Conservation (phyloP, 2,113 vertebrate species). For the Rhinolophus ferrumequinum region DNA sequence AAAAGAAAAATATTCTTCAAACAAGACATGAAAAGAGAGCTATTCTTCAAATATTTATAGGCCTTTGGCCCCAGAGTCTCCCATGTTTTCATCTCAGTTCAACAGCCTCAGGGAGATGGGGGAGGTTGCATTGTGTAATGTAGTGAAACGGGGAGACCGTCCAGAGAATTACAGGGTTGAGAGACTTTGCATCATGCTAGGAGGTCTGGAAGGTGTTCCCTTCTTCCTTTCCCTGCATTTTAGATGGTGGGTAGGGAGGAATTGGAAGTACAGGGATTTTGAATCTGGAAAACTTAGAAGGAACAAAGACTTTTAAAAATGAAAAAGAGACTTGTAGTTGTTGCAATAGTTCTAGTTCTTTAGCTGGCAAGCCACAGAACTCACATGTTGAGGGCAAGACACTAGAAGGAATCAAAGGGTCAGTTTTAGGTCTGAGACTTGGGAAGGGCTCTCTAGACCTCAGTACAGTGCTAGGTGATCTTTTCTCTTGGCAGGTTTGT, state of each 20-base stretch:
- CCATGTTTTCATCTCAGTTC: conserved; percentile 58
- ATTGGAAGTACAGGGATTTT: background rate
- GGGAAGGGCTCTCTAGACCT: background rate
- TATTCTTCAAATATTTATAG: conserved; percentile 75
- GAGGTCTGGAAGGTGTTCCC: background rate
- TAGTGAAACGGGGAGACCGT: background rate
- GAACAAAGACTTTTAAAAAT: background rate
- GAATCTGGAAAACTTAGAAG: background rate
- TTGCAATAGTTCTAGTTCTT: background rate
- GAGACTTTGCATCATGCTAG: background rate
- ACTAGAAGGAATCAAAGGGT: background rate
- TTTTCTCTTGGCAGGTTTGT: background rate
- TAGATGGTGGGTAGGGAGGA: too few species aligned
- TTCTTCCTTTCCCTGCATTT: background rate
- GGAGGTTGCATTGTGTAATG: background rate
- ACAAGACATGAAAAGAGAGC: conserved; percentile 67
- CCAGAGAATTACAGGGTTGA: background rate
- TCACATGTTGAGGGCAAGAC: fast-evolving
- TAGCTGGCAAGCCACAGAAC: background rate
- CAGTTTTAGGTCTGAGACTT: background rate
- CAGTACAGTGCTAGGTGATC: background rate
- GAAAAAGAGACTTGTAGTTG: background rate
- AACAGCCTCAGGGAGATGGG: background rate
- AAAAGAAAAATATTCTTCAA: conserved; percentile 75
- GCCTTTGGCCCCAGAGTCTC: conserved; percentile 58